Evolutionary conservation across 2,888 invertebrate genomes (phyloP), one percentile per base, ranked within the genome.

Genomic region (Sturmia bella): DNA sequence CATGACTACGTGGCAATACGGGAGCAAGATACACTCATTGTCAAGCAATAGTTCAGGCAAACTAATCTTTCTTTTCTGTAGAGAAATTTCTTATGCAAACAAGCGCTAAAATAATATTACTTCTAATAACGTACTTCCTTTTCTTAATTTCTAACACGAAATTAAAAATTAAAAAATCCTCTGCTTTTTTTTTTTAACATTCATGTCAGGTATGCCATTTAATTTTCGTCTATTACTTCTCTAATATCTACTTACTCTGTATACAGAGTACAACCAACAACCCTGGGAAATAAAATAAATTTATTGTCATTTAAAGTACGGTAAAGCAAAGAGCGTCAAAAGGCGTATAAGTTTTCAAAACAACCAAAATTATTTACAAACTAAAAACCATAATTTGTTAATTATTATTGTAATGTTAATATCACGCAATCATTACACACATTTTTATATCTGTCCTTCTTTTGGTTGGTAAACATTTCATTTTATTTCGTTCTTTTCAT

Each of bases 391-490:
- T 64, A 70, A 78, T 75, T 78, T 78, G 52, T 73, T 78, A 72
- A 79, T 79, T 59, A 68, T 59, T 61, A 54, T 54, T 73, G 59
- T 78, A 59, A 68, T 68, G 59, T 52, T 73, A 59, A 68, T 68
- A 73, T 66, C 72, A 79, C 52, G 78, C 78, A 79, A 76, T 74
- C 74, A 74, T 79, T 73, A 54, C 78, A 79, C 78, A 79, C 59
- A 59, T 79, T 79, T 72, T 39, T 74, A 69, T 74, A 37, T 69
- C 80, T 70, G 75, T 54, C 64, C 63, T 63, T 75, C 37, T 74
- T 52, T 56, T 59, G 59, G 78, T 70, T 82, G 72, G 70, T 61
- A 78, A 81, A 82, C 48, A 70, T 50, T 82, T 64, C 56, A 56
- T 68, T 70, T 48, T 50, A 52, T 63, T 72, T 64, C 15, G 13